Base-by-base conservation (phyloP, 2,113 vertebrate genomes). In the Apus apus region DNA sequence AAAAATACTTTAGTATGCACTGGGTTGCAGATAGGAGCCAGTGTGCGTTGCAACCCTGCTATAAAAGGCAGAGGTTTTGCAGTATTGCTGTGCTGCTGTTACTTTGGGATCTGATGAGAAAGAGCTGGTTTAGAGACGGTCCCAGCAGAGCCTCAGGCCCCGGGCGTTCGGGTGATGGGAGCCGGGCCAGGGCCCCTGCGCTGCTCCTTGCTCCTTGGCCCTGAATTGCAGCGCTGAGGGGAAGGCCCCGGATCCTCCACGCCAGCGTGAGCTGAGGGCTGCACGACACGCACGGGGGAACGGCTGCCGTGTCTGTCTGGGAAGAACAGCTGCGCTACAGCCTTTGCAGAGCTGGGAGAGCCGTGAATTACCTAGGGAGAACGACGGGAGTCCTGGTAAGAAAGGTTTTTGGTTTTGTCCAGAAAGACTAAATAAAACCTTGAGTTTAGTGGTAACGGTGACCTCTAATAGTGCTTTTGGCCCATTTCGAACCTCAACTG, bases 111-210 rank as follows among this genome's bases (percentile, higher is more conserved):
- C 27, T 9, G 46, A 27, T 38, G 71, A 30, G 29, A 22, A 15
- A 30, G 27, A 38, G 26, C 8, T 22, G 8, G 30, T 20, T 76
- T 3, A 56, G 57, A 0, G 19, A n/a, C 12, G 1, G 29, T 48
- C 25, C 12, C 34, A 34, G 38, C 40, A 34, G 53, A 34, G 27
- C 43, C 34, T 19, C 38, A 21, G 45, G 45, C 20, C 11, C 0
- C 0, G 3, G 30, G 32, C 7, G 0, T 4, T 5, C 13, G 8
- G 57, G 48, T 25, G 74, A 6, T 0, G 2, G 53, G 11, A 32
- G 16, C 32, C 2, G 7, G 58, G 15, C 16, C 15, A 5, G 25
- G 30, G 20, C n/a, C 40, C 9, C 2, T 5, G 2, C 9, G 0
- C 32, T 30, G 45, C 60, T 26, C 2, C 3, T 45, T 14, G 75